These are phyloP conservation scores for Huso huso DNA, from an alignment of 2,797 vertebrate genomes.

Conservation along the genomic window DNA sequence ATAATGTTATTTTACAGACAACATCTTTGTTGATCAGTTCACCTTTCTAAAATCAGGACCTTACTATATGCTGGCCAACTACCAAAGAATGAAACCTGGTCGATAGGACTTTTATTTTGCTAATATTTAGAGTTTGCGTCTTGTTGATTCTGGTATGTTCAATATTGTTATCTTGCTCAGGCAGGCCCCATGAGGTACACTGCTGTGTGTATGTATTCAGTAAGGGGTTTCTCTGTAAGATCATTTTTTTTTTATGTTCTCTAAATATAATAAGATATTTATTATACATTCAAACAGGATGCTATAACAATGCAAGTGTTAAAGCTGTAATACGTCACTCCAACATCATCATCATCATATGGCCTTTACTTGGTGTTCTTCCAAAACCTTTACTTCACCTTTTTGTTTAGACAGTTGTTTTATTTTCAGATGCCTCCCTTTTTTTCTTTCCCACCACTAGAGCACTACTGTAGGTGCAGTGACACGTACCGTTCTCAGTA, in stretches of 20 bases:
- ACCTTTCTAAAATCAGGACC: not conserved
- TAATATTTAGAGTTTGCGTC: not conserved
- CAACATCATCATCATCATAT: too few relatives aligned
- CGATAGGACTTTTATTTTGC: conserved; percentile 2
- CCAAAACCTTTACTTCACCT: too few relatives aligned
- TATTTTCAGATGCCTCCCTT: not conserved
- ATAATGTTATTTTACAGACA: not conserved
- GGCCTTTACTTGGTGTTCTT: too few relatives aligned
- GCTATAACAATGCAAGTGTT: too few relatives aligned
- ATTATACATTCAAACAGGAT: too few relatives aligned
- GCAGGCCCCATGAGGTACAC: not conserved
- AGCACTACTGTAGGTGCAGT: not conserved
- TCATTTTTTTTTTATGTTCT: too few relatives aligned
- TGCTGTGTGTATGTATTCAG: not conserved
- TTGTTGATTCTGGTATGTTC: not conserved
- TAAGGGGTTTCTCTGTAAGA: too few relatives aligned
- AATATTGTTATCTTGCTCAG: conserved; percentile 2
- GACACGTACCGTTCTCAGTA: not conserved
- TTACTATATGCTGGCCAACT: not conserved
- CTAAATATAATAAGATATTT: too few relatives aligned
- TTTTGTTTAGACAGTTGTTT: not conserved
- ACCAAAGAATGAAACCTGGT: not conserved
- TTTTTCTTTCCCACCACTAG: not conserved
- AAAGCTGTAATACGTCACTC: too few relatives aligned
- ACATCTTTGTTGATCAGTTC: not conserved